Evolutionary conservation across 2,797 vertebrate genomes (phyloP), one percentile per base, ranked within the genome.

Genomic region (Dermochelys coriacea): DNA sequence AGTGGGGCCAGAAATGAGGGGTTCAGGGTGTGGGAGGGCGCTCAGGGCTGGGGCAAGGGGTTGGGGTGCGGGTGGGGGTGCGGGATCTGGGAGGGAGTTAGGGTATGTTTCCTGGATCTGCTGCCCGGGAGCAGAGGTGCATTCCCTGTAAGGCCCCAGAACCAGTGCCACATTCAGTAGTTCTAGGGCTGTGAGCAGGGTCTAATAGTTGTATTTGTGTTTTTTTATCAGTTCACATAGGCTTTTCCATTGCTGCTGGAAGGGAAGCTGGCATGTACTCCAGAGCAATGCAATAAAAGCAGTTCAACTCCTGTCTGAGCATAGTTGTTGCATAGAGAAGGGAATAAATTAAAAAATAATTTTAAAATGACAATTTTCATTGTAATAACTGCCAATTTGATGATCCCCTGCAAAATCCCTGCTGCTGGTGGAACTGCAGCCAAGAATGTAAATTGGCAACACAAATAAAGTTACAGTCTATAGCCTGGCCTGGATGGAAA

Each of bases 331-430:
- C 88, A 59, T 6, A 12, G 92, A 80, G 92, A 88, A 87, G 78
- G 80, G 91, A 92, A 97, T 92, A 95, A 88, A 93, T 68, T 85
- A 88, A 74, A 93, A 95, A 95, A 95, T 91, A 91, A 82, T 96
- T 96, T 94, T 93, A 27, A 93, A 95, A 88, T 51, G 47, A 82
- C 57, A 31, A 78, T 92, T 95, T 81, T 85, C 84, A 84, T 95
- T 82, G 86, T 90, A 95, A 80, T 85, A 10, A 21, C 27, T 80
- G 88, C 89, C 96, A 95, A 94, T 80, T 95, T 92, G 93, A 94
- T 86, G 71, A 5, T 55, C 37, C 90, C 49, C 87, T n/a, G 59
- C 59, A 61, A 61, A 61, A 61, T 34, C 31, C 31, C 59, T 93
- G 80, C 82, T 86, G 61, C 90, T 89, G 85, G 8, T 2, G 77